Conservation (phyloP, 1,140 invertebrate genomes). For the Temnothorax nylanderi region DNA sequence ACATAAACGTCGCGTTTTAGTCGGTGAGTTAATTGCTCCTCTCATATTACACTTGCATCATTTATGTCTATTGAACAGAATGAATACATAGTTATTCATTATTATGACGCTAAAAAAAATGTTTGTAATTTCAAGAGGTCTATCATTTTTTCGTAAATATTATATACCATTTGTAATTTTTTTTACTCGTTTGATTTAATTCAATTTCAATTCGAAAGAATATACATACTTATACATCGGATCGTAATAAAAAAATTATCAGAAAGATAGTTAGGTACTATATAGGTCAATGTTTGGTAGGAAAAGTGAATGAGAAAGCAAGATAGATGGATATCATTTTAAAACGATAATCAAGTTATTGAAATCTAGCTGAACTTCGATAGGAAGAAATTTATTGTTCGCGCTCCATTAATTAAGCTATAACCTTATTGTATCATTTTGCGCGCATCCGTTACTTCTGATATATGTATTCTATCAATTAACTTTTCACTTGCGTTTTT, state of each 20-base stretch:
- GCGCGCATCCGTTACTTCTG: neutral
- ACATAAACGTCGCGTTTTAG: slow-evolving; percentile 31
- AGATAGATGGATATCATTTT: neutral
- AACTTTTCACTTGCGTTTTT: neutral
- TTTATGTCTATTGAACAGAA: slow-evolving; percentile 2
- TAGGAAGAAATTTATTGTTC: neutral
- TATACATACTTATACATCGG: neutral
- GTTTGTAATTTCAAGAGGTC: neutral
- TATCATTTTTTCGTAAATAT: neutral
- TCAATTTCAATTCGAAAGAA: neutral
- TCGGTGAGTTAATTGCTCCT: neutral
- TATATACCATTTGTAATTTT: neutral
- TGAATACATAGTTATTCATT: neutral
- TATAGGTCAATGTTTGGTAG: neutral
- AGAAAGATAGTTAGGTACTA: no score
- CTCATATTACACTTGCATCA: slow-evolving; percentile 1
- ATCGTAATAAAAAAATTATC: no score
- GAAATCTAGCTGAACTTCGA: neutral
- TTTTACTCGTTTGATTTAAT: neutral
- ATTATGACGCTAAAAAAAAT: neutral
- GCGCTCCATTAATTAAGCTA: neutral
- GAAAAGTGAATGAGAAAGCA: neutral
- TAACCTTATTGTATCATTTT: neutral
- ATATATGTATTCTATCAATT: neutral
- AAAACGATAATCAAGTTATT: no score